Base-by-base conservation (phyloP, 35 echinoderm and acorn worm genomes). In the Heliocidaris erythrogramma region DNA sequence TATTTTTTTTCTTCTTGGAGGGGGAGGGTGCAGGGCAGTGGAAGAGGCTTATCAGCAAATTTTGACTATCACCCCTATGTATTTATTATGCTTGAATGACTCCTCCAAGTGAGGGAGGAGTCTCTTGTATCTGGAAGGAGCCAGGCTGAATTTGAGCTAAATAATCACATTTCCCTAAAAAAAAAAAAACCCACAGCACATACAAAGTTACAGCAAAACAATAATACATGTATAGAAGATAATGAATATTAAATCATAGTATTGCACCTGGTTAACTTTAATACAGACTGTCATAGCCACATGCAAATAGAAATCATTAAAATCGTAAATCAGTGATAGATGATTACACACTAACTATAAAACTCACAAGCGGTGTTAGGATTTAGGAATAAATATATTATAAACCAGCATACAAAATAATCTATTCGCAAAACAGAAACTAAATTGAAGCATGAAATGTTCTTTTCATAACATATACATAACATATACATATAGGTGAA, bases 331-430 rank as follows among this genome's bases (percentile, higher is more conserved):
- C 65, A 78, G n/a, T 27, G 0, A 18, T 24, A 69, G 24, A 78
- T 78, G 8, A 78, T 78, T 7, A 78, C 7, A 24, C 27, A n/a
- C 7, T 78, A 78, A 5, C 65, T 78, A 7, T 78, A 78, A n/a
- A 78, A 78, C 65, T 21, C 21, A 78, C 0, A 78, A 18, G 18
- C 65, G 0, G 65, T 78, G 27, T 78, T 78, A n/a, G n/a, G n/a
- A n/a, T n/a, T n/a, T n/a, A n/a, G 17, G 65, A 78, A 78, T 78
- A 78, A 78, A 78, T 78, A 78, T n/a, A 27, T 78, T 27, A 78
- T 78, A 78, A 78, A 78, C 65, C 27, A 78, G 65, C 65, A 78
- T 78, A 78, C 65, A 78, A 78, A 78, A 78, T 78, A 78, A 10
- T 56, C 10, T 14, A 56, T 9, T 10, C 14, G 13, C 52, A 21